Percentiles rank a stretch among this genome's conserved stretches.
phyloP scores from a whole-genome alignment of 92 coral and sea anemone genomes.

The Pocillopora meandrina region DNA sequence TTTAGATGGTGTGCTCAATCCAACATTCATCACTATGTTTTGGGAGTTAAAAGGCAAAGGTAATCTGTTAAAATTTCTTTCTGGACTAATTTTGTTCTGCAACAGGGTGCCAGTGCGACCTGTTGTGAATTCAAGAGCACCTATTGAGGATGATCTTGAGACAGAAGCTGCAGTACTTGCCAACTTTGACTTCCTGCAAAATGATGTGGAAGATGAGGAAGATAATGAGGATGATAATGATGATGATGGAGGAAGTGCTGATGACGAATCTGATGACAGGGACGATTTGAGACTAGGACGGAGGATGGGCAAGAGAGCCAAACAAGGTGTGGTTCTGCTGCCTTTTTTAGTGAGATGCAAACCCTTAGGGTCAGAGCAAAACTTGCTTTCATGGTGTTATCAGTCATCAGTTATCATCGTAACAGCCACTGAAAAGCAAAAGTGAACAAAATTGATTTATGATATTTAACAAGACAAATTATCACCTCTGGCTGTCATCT shows the following conservation, averaged over 20 bases:
- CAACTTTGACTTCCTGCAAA: conserved; percentile 90
- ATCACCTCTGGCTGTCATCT: no score
- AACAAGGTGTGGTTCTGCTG: conserved; percentile 67
- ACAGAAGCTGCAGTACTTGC: conserved; percentile 92
- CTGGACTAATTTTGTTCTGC: neutral
- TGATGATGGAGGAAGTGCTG: conserved; percentile 99
- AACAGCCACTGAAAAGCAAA: no score
- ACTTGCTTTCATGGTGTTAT: no score
- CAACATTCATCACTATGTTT: no score
- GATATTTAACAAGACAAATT: no score
- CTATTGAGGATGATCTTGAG: conserved; percentile 64
- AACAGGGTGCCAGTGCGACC: conserved; percentile 36
- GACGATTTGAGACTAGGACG: conserved; percentile 83
- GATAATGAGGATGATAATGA: conserved; percentile 86
- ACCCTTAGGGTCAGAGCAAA: no score
- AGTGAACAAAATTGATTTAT: no score
- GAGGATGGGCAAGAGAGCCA: conserved; percentile 75
- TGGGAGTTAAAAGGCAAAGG: neutral
- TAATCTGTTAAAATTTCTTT: neutral
- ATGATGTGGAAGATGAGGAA: conserved; percentile 88
- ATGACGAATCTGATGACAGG: conserved; percentile 97
- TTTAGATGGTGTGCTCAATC: no score
- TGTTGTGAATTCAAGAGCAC: conserved; percentile 20
- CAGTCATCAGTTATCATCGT: no score
- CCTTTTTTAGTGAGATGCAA: neutral